Evolutionary conservation across 2,888 invertebrate species (phyloP), one percentile per base, ranked within the genome.

Genomic region (Drosophila leonis): DNA sequence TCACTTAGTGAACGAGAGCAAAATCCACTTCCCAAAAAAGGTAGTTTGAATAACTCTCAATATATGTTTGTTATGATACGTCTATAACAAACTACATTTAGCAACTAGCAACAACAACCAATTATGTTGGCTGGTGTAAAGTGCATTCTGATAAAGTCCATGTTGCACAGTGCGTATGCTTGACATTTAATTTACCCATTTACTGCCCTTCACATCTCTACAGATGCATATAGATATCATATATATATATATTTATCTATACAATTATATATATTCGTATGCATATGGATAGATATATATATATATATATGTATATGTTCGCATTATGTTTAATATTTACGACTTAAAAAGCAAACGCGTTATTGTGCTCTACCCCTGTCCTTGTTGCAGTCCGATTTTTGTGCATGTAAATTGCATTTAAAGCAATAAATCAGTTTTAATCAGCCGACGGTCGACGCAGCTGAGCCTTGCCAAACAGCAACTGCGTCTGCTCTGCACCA

Each of bases 331-430:
- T 39, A 67, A 74, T 79, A 75, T 78, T 70, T 74, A 69, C 77
- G 68, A 65, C 72, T 72, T 69, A 57, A 67, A 79, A 79, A 70
- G 63, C 75, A 65, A 68, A 71, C 61, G 72, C 63, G 56, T 64
- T 78, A 37, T 69, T 77, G 48, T 74, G 54, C 74, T 64, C 44
- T 61, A 42, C 55, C 35, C 27, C 31, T 55, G 54, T 72, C 46
- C 57, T 68, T 59, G 57, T 46, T 44, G 39, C 49, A 29, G 52
- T 72, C 35, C 42, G 77, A 77, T 75, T 82, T 74, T 67, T 82
- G 83, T 85, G 85, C 73, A 86, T 88, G 85, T 88, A 86, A 88
- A 86, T 86, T 86, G 83, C 82, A 88, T 88, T 86, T 86, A 88
- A 78, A 72, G 88, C 83, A 85, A 86, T 86, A 86, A 86, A 86